Percentiles rank a stretch among this genome's conserved stretches.
phyloP scores from a whole-genome alignment of 2,113 vertebrate species.

The Varanus salvator region DNA sequence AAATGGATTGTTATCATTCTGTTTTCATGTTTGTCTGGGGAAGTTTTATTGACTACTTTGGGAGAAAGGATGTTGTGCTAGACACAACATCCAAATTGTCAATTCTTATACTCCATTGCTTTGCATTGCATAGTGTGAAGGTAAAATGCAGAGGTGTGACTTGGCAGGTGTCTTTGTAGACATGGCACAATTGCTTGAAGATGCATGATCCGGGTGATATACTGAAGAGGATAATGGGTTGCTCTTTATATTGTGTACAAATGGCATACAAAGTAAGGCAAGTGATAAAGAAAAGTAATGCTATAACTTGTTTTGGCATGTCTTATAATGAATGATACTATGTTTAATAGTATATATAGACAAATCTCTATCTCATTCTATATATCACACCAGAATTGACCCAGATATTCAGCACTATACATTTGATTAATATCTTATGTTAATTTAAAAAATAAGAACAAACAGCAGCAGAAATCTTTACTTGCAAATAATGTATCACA shows the following conservation, averaged over 20 bases:
- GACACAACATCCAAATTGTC: neutral
- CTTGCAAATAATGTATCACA: neutral
- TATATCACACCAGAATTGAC: neutral
- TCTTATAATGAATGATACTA: neutral
- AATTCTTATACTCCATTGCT: neutral
- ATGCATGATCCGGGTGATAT: slow-evolving; percentile 11
- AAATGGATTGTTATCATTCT: neutral
- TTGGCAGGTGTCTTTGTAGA: slow-evolving; percentile 25
- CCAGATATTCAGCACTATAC: neutral
- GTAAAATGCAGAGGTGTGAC: neutral
- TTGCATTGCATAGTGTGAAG: slow-evolving; percentile 6
- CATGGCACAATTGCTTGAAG: neutral
- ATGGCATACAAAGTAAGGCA: slow-evolving; percentile 9
- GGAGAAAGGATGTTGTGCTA: neutral
- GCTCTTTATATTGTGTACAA: slow-evolving; percentile 23
- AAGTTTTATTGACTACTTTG: neutral
- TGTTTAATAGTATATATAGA: neutral
- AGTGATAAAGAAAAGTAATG: slow-evolving; percentile 18
- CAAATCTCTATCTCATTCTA: neutral
- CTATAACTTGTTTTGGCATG: neutral
- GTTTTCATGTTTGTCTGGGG: neutral
- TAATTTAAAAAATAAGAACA: neutral
- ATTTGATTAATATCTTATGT: neutral
- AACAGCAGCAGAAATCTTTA: neutral
- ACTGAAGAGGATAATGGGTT: neutral